Conservation (phyloP, 2,888 invertebrate species). For the Cylloceria caligata region DNA sequence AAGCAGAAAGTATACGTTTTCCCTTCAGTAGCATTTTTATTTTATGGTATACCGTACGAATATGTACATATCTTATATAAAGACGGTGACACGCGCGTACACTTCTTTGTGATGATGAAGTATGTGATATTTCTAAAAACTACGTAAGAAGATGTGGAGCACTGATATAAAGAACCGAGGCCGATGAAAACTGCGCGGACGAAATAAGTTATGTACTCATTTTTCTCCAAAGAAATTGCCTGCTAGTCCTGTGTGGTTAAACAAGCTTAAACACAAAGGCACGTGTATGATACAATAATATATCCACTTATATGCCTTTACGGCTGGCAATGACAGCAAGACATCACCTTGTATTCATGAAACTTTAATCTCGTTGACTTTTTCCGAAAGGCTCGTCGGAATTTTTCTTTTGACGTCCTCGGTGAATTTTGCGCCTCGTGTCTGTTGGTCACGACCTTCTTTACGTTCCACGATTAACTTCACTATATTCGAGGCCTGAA, state of each 20-base stretch:
- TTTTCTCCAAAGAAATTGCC: neutral
- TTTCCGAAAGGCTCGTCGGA: neutral
- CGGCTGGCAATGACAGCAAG: neutral
- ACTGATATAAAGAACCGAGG: neutral
- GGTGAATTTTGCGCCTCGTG: constrained; percentile 34
- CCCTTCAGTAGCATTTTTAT: neutral
- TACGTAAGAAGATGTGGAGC: neutral
- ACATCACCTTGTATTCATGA: constrained; percentile 34
- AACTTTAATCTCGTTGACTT: constrained; percentile 53
- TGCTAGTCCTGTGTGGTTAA: neutral
- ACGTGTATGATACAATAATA: neutral
- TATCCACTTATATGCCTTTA: constrained; percentile 23
- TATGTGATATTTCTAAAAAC: constrained; percentile 22
- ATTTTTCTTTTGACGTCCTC: constrained; percentile 28
- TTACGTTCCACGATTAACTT: constrained; percentile 24
- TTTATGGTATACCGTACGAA: neutral
- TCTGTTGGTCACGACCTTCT: neutral
- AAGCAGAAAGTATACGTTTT: neutral
- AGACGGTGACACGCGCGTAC: constrained; percentile 16
- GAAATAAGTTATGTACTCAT: constrained; percentile 21
- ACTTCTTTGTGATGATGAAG: constrained; percentile 20
- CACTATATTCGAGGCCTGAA: constrained; percentile 8
- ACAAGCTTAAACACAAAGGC: neutral
- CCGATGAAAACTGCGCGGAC: constrained; percentile 5
- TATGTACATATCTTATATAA: constrained; percentile 7